A percentile compares a stretch with the other conserved stretches of the same genome.
Evolutionary conservation across 2,113 vertebrate species (phyloP).

Genomic region (Charadrius vociferus): DNA sequence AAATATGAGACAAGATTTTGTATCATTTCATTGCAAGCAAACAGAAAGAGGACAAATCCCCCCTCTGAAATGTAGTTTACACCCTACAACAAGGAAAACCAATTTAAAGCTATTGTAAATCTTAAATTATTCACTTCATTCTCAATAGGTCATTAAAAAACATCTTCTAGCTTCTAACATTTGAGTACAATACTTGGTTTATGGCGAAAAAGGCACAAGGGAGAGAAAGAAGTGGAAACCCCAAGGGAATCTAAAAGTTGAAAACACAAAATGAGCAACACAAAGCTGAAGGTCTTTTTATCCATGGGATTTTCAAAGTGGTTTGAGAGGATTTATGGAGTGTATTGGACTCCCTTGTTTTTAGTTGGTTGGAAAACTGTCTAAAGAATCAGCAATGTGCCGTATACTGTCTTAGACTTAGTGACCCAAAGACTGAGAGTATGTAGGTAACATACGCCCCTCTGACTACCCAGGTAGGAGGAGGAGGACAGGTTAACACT

Average conservation of each 20-base stretch:
- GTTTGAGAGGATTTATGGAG: neutral
- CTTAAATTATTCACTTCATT: slow-evolving; percentile 59
- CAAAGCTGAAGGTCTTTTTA: neutral
- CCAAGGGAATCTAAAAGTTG: slow-evolving; percentile 3
- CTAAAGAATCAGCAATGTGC: neutral
- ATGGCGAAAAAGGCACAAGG: neutral
- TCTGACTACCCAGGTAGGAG: neutral
- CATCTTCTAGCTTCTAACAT: neutral
- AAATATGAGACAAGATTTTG: slow-evolving; percentile 47
- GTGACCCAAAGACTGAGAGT: neutral
- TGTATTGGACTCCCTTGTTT: neutral
- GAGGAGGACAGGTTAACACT: neutral
- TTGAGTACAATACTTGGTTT: neutral
- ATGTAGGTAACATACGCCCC: accelerated
- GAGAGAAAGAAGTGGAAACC: neutral
- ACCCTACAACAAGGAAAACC: neutral
- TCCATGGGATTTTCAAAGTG: slow-evolving; percentile 17
- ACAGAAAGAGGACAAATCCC: slow-evolving; percentile 22
- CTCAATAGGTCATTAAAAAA: slow-evolving; percentile 19
- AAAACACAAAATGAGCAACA: neutral
- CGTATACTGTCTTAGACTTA: accelerated
- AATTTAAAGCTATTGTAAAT: slow-evolving; percentile 50
- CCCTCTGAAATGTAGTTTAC: slow-evolving; percentile 9
- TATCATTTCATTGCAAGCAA: slow-evolving; percentile 42
- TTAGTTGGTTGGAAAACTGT: neutral